Conservation (phyloP, 2,113 vertebrate species). For the Notothenia rossii region DNA sequence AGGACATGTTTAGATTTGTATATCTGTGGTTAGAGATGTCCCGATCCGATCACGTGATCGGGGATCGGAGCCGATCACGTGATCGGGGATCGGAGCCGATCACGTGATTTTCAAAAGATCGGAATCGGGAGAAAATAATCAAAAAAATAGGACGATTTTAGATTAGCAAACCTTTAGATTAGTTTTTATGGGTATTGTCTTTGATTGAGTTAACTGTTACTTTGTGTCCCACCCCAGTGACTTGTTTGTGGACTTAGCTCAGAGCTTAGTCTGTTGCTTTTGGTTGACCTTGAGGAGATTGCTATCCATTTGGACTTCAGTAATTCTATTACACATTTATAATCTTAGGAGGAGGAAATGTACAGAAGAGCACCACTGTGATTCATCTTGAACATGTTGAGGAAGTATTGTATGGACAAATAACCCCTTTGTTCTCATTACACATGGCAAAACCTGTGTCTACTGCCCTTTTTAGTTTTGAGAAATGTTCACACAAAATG, state of each 20-base stretch:
- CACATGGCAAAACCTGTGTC: not conserved
- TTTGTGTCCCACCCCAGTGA: not conserved
- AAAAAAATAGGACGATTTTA: not conserved
- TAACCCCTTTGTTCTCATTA: conserved; percentile 19
- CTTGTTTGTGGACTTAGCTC: not conserved
- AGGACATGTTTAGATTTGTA: not conserved
- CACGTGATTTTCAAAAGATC: no score
- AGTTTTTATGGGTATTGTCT: no score
- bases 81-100: no score
- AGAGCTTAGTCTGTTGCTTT: not conserved
- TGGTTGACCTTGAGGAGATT: not conserved
- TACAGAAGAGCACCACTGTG: conserved; percentile 1
- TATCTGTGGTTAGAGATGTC: not conserved
- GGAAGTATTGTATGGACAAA: conserved; percentile 16
- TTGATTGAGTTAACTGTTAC: conserved; percentile 3
- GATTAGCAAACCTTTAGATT: not conserved
- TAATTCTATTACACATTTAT: conserved; percentile 8
- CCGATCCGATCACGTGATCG: no score
- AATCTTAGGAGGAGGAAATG: not conserved
- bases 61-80: no score
- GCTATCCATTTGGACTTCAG: not conserved
- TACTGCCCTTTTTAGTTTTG: not conserved
- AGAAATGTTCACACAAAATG: not conserved
- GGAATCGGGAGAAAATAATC: no score
- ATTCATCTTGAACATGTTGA: conserved; percentile 2